Base-by-base conservation (phyloP, 2,113 vertebrate genomes). In the Recurvirostra avosetta region DNA sequence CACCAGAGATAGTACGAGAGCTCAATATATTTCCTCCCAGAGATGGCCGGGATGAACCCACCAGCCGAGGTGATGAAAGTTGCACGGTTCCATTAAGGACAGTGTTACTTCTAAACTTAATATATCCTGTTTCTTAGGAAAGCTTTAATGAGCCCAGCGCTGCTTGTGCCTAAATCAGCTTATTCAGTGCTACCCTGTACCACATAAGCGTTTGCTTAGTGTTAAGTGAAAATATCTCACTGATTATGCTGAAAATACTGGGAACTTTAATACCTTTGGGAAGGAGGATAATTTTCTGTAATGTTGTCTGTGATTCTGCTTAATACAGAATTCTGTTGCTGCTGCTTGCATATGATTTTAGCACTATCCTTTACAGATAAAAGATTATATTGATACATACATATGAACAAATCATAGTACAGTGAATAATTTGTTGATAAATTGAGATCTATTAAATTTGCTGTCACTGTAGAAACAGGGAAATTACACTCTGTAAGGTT, bases 151-250 rank as follows among this genome's bases (percentile, higher is more conserved):
- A 79, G 10, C 59, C n/a, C 26, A 49, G n/a, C 0, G 0, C 62
- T 76, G 43, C 67, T 72, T 76, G 13, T 56, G 16, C 36, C 36
- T 91, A 71, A 86, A 88, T 92, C 47, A 56, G 15, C 43, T 68
- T 73, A 4, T 49, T 45, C 50, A 74, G 34, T 38, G 9, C 56
- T 75, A 9, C 26, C 18, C n/a, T 50, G 32, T 47, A 38, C 49
- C 53, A 49, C 0, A 0, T n/a, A 59, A 79, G 14, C 45, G 10
- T 73, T 76, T 50, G 2, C n/a, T 62, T 43, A 41, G 30, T 65
- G 25, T 66, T 55, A n/a, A 86, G 29, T n/a, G 25, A 20, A 82
- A 76, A 40, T 30, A 22, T 27, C 19, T 82, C 38, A 29, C 12
- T 17, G 14, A 52, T 88, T 6, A 5, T 65, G 36, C 29, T 92